phyloP scores from a whole-genome alignment of 2,888 invertebrate genomes.

The Rotaria macrura region DNA sequence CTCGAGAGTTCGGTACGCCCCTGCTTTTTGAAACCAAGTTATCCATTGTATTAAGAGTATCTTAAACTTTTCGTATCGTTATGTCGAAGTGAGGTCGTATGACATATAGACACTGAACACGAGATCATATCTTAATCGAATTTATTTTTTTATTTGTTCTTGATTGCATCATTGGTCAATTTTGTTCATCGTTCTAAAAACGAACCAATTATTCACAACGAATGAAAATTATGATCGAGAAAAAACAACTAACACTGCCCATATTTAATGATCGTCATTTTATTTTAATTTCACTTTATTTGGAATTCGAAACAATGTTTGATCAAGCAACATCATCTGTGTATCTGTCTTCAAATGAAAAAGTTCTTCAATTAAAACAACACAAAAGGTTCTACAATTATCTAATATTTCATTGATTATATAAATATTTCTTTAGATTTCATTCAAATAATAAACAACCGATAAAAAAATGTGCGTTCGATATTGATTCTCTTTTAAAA shows the following conservation, averaged over 20 bases:
- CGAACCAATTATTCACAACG: neutral
- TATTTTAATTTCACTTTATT: neutral
- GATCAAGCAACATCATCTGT: neutral
- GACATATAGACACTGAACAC: too few relatives aligned
- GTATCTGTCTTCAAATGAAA: neutral
- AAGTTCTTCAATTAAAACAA: neutral
- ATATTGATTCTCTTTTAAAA: constrained; percentile 16
- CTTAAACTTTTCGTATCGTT: too few relatives aligned
- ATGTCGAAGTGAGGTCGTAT: too few relatives aligned
- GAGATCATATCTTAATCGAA: too few relatives aligned
- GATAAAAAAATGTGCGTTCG: neutral
- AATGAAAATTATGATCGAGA: neutral
- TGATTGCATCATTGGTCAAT: neutral
- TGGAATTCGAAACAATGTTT: neutral
- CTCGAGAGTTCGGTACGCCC: too few relatives aligned
- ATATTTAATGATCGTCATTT: neutral
- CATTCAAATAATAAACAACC: neutral
- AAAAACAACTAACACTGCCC: neutral
- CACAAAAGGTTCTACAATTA: neutral
- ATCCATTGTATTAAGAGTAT: too few relatives aligned
- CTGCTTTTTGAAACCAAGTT: too few relatives aligned
- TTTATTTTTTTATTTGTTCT: neutral
- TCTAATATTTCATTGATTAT: neutral
- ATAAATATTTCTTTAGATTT: neutral
- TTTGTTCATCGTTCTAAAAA: neutral